phyloP scores from a whole-genome alignment of 2,797 vertebrate genomes.

The Notamacropus eugenii region DNA sequence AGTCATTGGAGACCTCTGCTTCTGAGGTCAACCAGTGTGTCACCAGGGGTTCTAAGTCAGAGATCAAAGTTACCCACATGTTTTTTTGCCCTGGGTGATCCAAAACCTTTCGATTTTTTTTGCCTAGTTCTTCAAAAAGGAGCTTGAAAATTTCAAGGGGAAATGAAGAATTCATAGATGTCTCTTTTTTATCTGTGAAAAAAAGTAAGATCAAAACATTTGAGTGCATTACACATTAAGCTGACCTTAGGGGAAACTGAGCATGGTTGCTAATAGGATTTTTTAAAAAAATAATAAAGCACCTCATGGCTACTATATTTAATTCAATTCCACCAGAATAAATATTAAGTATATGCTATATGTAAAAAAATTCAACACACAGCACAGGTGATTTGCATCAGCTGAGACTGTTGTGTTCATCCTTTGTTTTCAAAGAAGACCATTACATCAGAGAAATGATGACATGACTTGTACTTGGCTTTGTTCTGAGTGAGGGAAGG shows the following conservation, averaged over 20 bases:
- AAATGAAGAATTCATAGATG: slow-evolving; percentile 51
- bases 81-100: not conserved
- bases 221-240: slow-evolving; percentile 41
- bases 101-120: not conserved
- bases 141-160: slow-evolving; percentile 40
- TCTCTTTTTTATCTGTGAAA: slow-evolving; percentile 18
- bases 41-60: not conserved
- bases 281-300: not conserved
- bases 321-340: not conserved
- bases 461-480: too few relatives aligned
- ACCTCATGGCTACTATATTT: not conserved
- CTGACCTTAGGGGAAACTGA: not conserved
- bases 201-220: slow-evolving; percentile 46
- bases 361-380: not conserved
- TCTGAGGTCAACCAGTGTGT: not conserved
- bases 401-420: not conserved
- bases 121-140: not conserved
- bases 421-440: too few relatives aligned
- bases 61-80: not conserved
- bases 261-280: slow-evolving; percentile 1
- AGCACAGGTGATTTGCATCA: not conserved
- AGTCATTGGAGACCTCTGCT: not conserved
- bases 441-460: too few relatives aligned
- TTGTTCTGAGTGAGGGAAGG: too few relatives aligned
- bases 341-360: not conserved